Base-by-base conservation (phyloP, 2,888 invertebrate genomes). In the Pandemis heparana region DNA sequence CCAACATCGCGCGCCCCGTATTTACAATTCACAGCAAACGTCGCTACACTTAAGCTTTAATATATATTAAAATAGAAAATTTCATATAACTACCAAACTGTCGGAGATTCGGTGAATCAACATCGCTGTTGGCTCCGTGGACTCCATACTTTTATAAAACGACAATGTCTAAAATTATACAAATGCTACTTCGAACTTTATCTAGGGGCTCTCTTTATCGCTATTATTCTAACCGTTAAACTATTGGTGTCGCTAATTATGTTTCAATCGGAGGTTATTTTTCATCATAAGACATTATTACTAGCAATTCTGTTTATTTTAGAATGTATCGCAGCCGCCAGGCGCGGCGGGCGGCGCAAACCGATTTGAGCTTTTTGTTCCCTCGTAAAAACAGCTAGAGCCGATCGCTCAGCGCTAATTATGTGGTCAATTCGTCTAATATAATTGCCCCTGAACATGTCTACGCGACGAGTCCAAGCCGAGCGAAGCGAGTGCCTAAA, bases 31-130 rank as follows among this genome's bases (percentile, higher is more conserved):
- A 88, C 87, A 87, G 85, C 87, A 87, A 87, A 87, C 85, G 84
- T 84, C 83, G 81, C 87, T 89, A 89, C 86, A 81, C 87, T 90
- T 90, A 91, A 77, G 76, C 76, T 88, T 88, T 89, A 88, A 87
- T 75, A 90, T 91, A 92, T 94, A 94, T 92, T 94, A 94, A 94
- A 94, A 94, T 94, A 94, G 89, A 94, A 94, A 94, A 92, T 92
- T 90, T 91, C 83, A 91, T 90, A 90, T 89, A 90, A 83, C 91
- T 92, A 92, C 86, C 88, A 83, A 88, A 89, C 84, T 87, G 90
- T 85, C 84, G 88, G 94, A 94, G 93, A 92, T 93, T 92, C 93
- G 85, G 86, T 86, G 86, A 86, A 84, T 81, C 87, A 83, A 87
- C 88, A 83, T 85, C 85, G 80, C 83, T 83, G 83, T 81, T 82